phyloP scores from a whole-genome alignment of 2,797 vertebrate genomes.

The Lepus oiostolus region DNA sequence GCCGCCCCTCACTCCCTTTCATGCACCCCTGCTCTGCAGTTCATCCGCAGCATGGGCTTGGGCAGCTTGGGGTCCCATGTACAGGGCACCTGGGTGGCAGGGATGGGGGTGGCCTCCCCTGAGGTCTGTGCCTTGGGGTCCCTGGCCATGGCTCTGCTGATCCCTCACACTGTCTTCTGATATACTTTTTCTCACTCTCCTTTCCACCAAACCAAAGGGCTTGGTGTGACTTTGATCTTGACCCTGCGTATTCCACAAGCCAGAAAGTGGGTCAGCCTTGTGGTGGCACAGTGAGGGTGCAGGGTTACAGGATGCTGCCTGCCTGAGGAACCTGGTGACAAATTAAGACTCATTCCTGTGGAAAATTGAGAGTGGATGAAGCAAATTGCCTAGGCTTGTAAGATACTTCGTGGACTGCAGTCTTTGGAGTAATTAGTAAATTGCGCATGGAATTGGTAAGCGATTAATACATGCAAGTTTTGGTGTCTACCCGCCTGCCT shows the following conservation, averaged over 20 bases:
- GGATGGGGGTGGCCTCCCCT: fast-evolving
- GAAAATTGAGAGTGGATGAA: conserved; percentile 71
- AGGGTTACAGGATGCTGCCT: conserved; percentile 30
- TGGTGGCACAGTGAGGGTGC: not conserved
- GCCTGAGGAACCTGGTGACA: conserved; percentile 54
- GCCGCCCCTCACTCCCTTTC: not conserved
- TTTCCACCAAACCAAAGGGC: not conserved
- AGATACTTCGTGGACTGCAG: conserved; percentile 49
- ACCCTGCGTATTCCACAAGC: not conserved
- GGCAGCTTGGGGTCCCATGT: not conserved
- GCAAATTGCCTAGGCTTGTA: conserved; percentile 59
- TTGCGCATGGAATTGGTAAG: conserved; percentile 55
- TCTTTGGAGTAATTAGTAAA: conserved; percentile 77
- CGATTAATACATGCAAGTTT: conserved; percentile 51
- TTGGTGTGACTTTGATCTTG: not conserved
- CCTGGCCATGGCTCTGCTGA: not conserved
- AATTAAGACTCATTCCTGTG: conserved; percentile 74
- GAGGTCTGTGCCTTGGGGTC: not conserved
- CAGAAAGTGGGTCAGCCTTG: not conserved
- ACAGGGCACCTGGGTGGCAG: not conserved
- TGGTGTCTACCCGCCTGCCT: not conserved
- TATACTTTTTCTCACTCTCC: not conserved
- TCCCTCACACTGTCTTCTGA: not conserved
- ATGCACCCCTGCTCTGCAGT: not conserved
- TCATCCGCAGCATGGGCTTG: fast-evolving